phyloP scores from a whole-genome alignment of 2,797 vertebrate genomes.

The Microctenopoma lineatum region DNA sequence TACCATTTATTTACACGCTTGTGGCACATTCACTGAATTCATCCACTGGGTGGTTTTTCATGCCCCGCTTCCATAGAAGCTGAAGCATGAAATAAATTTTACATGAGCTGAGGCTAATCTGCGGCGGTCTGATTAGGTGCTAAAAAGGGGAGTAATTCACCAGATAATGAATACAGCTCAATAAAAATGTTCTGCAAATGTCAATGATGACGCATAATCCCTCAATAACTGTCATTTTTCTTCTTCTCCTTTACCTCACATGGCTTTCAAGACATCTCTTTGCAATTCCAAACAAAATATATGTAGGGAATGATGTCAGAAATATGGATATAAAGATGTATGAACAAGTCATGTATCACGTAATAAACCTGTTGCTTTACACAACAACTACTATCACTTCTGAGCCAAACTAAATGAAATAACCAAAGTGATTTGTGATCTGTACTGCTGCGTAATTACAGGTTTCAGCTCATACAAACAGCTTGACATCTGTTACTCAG shows the following conservation, averaged over 20 bases:
- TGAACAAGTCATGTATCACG: slow-evolving; percentile 28
- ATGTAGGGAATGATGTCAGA: slow-evolving; percentile 6
- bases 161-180: slow-evolving; percentile 77
- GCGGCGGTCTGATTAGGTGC: slow-evolving; percentile 75
- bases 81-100: slow-evolving; percentile 79
- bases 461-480: slow-evolving; percentile 28
- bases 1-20: slow-evolving; percentile 64
- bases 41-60: slow-evolving; percentile 54
- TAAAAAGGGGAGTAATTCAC: slow-evolving; percentile 80
- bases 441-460: not conserved
- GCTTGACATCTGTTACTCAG: slow-evolving; percentile 28
- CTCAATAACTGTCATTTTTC: slow-evolving; percentile 63
- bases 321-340: slow-evolving; percentile 9
- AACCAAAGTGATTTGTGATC: slow-evolving; percentile 17
- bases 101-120: slow-evolving; percentile 76
- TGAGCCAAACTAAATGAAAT: slow-evolving; percentile 10
- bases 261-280: slow-evolving; percentile 40
- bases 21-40: slow-evolving; percentile 42
- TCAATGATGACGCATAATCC: slow-evolving; percentile 77
- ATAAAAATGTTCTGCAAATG: slow-evolving; percentile 80
- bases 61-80: slow-evolving; percentile 63
- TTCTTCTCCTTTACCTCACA: slow-evolving; percentile 7
- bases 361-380: slow-evolving; percentile 10
- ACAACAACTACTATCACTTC: slow-evolving; percentile 10
- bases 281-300: slow-evolving; percentile 47